phyloP scores from a whole-genome alignment of 2,113 vertebrate genomes.

The Carlito syrichta region DNA sequence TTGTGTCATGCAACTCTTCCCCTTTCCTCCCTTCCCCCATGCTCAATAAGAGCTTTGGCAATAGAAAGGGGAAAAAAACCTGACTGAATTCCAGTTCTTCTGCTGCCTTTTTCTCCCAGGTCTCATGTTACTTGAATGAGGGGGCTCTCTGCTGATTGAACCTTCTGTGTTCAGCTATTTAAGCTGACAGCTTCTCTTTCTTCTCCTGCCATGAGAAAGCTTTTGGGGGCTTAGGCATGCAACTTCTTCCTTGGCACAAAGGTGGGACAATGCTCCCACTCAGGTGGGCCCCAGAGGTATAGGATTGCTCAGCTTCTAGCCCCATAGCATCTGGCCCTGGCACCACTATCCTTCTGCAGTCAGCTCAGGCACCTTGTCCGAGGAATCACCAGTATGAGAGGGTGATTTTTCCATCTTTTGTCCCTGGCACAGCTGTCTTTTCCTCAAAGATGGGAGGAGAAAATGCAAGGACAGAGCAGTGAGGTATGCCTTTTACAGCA shows the following conservation, averaged over 20 bases:
- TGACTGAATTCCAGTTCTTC: conserved; percentile 65
- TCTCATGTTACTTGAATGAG: conserved; percentile 81
- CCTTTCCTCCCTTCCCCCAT: not conserved
- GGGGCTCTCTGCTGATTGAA: conserved; percentile 71
- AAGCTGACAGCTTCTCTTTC: conserved; percentile 77
- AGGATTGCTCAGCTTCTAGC: conserved; percentile 72
- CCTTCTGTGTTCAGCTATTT: conserved; percentile 78
- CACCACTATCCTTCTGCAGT: conserved; percentile 50
- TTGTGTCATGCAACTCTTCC: conserved; percentile 53
- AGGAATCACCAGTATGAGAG: conserved; percentile 41
- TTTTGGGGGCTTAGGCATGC: conserved; percentile 67
- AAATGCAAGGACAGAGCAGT: not conserved
- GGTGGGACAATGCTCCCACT: conserved; percentile 61
- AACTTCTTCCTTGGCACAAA: conserved; percentile 65
- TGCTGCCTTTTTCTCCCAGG: conserved; percentile 30
- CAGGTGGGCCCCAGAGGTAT: conserved; percentile 60
- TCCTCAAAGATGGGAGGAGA: not conserved
- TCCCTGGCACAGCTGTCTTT: not conserved
- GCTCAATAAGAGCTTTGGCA: conserved; percentile 71
- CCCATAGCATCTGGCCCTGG: conserved; percentile 67
- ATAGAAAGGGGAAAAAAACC: conserved; percentile 57
- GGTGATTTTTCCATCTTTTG: not conserved
- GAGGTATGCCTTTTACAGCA: not conserved
- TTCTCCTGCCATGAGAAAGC: conserved; percentile 80
- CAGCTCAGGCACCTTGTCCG: conserved; percentile 51